phyloP scores from a whole-genome alignment of 2,888 invertebrate species.

The Patella depressa region DNA sequence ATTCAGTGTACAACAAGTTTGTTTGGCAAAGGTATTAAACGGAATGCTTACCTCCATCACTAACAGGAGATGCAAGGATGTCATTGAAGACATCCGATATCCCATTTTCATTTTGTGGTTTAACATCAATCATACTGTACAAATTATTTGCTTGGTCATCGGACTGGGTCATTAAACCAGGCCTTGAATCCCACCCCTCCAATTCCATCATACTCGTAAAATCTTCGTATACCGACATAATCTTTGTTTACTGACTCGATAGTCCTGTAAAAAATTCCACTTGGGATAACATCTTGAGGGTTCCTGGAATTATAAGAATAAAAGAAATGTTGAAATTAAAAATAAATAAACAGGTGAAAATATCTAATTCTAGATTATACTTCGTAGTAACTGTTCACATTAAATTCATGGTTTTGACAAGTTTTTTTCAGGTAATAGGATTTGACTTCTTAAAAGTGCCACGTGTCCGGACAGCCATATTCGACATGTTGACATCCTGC shows the following conservation, averaged over 20 bases:
- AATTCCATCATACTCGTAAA: slow-evolving; percentile 32
- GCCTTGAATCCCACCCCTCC: slow-evolving; percentile 35
- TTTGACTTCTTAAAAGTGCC: no score
- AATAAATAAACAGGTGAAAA: not conserved
- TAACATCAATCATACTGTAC: slow-evolving; percentile 27
- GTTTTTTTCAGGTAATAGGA: no score
- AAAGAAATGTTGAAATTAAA: not conserved
- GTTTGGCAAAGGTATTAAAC: no score
- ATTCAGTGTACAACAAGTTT: no score
- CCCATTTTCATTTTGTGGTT: slow-evolving; percentile 4
- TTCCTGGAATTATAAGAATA: slow-evolving; percentile 26
- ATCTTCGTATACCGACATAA: slow-evolving; percentile 37
- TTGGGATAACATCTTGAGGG: slow-evolving; percentile 33
- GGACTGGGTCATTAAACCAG: slow-evolving; percentile 37
- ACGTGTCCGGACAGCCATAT: no score
- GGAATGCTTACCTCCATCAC: not conserved
- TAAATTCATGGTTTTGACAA: no score
- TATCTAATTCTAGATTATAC: no score
- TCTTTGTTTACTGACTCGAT: slow-evolving; percentile 19
- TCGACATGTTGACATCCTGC: no score
- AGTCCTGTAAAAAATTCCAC: slow-evolving; percentile 5
- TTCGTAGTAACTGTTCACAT: no score
- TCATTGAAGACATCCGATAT: not conserved
- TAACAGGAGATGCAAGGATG: not conserved
- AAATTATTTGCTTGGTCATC: slow-evolving; percentile 33